Evolutionary conservation across 2,113 vertebrate genomes (phyloP).

Genomic region (Noturus placidus): DNA sequence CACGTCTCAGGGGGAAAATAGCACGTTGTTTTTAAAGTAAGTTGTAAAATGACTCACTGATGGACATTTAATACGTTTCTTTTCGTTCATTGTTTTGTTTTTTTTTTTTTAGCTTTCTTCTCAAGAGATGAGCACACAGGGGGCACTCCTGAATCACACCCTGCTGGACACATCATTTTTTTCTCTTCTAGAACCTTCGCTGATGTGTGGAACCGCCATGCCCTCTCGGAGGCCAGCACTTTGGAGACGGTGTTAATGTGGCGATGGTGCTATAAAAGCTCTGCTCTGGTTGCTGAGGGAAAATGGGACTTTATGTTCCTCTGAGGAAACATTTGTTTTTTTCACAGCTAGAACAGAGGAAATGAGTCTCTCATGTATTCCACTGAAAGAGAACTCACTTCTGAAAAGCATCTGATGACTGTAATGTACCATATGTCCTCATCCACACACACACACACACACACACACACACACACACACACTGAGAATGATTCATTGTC

Average conservation of each 20-base stretch:
- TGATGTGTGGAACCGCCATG: neutral
- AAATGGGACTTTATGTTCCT: slow-evolving; percentile 21
- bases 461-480: slow-evolving; percentile 6
- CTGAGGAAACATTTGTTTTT: neutral
- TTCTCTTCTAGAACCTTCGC: neutral
- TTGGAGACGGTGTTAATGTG: slow-evolving; percentile 27
- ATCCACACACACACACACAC: neutral
- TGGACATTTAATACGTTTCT: neutral
- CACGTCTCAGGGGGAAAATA: neutral
- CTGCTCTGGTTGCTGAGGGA: neutral
- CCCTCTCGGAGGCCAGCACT: slow-evolving; percentile 23
- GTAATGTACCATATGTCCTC: neutral
- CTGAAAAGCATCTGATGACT: slow-evolving; percentile 19
- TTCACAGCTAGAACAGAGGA: slow-evolving; percentile 2
- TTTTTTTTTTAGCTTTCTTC: neutral
- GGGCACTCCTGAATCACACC: neutral
- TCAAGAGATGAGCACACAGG: neutral
- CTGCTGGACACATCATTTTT: neutral
- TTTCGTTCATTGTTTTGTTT: neutral
- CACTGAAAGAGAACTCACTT: slow-evolving; percentile 58
- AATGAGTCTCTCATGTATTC: slow-evolving; percentile 44
- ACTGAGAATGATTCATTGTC: neutral
- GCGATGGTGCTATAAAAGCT: neutral
- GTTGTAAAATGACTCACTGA: neutral
- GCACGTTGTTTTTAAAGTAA: neutral